These are phyloP conservation scores for Oithona nana DNA, from an alignment of 2,888 invertebrate genomes.

Conservation along the genomic window DNA sequence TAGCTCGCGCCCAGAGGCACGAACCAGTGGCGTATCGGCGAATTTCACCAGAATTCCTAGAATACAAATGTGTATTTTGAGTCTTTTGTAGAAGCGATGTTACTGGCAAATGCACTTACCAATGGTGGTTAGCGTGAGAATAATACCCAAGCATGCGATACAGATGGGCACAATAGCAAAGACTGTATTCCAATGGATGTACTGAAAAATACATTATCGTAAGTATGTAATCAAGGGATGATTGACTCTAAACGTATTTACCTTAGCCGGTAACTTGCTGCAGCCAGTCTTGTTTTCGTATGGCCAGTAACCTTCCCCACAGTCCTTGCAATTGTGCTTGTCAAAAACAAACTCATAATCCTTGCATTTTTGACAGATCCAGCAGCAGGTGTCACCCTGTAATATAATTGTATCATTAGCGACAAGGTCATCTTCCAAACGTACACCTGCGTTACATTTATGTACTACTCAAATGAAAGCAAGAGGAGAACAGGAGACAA, in stretches of 20 bases:
- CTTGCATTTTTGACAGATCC: constrained; percentile 54
- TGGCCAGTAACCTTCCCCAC: constrained; percentile 44
- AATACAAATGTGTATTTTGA: no score
- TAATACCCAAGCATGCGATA: constrained; percentile 41
- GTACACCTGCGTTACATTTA: no score
- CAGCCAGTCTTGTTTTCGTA: constrained; percentile 41
- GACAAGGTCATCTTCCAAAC: no score
- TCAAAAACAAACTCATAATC: constrained; percentile 44
- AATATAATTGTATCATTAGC: constrained; percentile 19
- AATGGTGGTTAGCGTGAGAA: constrained; percentile 40
- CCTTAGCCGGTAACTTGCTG: constrained; percentile 35
- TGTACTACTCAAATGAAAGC: no score
- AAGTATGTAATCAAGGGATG: background rate
- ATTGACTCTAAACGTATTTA: background rate
- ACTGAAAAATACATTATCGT: constrained; percentile 25
- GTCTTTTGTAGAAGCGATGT: no score
- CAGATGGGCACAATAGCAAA: constrained; percentile 43
- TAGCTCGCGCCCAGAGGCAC: constrained; percentile 36
- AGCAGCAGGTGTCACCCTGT: constrained; percentile 47
- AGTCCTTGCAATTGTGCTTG: constrained; percentile 43
- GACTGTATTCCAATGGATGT: constrained; percentile 44
- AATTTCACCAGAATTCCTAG: constrained; percentile 41
- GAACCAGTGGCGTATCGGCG: constrained; percentile 45
- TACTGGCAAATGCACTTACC: no score
- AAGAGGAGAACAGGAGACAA: no score